phyloP scores from a whole-genome alignment of 2,888 invertebrate genomes.

The Invenusta paracnida region DNA sequence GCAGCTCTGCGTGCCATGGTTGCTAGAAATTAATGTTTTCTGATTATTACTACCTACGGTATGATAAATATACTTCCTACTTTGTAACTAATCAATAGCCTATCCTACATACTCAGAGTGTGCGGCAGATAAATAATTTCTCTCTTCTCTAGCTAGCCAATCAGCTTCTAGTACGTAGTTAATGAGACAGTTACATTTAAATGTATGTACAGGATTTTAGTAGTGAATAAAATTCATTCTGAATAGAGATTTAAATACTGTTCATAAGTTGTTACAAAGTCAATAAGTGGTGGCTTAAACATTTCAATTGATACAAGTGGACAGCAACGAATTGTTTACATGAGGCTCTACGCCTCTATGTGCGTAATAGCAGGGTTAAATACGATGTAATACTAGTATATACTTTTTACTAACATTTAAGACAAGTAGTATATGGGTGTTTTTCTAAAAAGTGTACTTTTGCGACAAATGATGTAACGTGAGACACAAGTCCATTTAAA shows the following conservation, averaged over 20 bases:
- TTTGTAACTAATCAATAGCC: not conserved
- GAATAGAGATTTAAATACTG: not conserved
- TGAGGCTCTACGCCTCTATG: not conserved
- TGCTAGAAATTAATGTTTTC: not conserved
- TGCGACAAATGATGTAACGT: too few relatives aligned
- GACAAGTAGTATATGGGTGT: too few relatives aligned
- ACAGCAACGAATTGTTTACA: not conserved
- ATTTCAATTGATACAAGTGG: not conserved
- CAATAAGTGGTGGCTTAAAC: not conserved
- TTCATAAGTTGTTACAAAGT: not conserved
- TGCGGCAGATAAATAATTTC: not conserved
- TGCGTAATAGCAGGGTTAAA: not conserved
- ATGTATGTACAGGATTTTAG: not conserved
- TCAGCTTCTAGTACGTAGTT: not conserved
- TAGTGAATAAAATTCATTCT: not conserved
- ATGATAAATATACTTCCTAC: not conserved
- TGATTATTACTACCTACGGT: not conserved
- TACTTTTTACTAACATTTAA: too few relatives aligned
- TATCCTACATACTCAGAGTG: not conserved
- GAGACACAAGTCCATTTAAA: too few relatives aligned
- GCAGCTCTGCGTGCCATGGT: not conserved
- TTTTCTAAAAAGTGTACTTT: too few relatives aligned
- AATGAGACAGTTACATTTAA: not conserved
- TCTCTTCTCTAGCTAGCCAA: not conserved
- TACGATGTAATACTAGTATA: too few relatives aligned